Conservation (phyloP, 2,888 invertebrate species). For the Catonia carolina region DNA sequence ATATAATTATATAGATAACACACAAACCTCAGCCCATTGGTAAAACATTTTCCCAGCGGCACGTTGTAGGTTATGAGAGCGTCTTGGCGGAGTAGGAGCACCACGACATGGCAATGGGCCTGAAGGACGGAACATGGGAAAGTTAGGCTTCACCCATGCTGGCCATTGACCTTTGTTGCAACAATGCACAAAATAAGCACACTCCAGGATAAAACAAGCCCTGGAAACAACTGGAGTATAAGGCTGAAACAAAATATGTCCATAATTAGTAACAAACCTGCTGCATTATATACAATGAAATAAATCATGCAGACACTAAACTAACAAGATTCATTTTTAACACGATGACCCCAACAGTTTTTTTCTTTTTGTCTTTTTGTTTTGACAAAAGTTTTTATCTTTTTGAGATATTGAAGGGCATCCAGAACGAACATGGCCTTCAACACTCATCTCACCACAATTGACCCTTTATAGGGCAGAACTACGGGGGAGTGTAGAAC, state of each 20-base stretch:
- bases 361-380: too few relatives aligned
- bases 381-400: too few relatives aligned
- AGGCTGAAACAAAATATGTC: constrained; percentile 59
- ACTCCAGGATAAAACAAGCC: constrained; percentile 88
- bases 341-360: too few relatives aligned
- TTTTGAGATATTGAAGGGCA: too few relatives aligned
- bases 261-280: neutral
- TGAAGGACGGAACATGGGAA: constrained; percentile 65
- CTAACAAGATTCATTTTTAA: too few relatives aligned
- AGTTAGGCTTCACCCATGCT: constrained; percentile 88
- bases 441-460: too few relatives aligned
- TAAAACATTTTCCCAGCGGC: constrained; percentile 96
- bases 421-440: too few relatives aligned
- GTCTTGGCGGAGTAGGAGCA: constrained; percentile 52
- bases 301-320: too few relatives aligned
- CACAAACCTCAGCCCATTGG: constrained; percentile 95
- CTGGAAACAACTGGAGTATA: constrained; percentile 90
- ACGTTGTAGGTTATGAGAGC: constrained; percentile 69
- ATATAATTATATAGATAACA: too few relatives aligned
- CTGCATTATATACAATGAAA: too few relatives aligned
- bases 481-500: too few relatives aligned
- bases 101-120: constrained; percentile 50
- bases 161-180: constrained; percentile 99
- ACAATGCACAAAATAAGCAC: constrained; percentile 92
- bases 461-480: too few relatives aligned